Percentiles rank a stretch among this genome's conserved stretches.
Evolutionary conservation across 1,140 invertebrate species (phyloP).

Genomic region (Drosophila mauritiana): DNA sequence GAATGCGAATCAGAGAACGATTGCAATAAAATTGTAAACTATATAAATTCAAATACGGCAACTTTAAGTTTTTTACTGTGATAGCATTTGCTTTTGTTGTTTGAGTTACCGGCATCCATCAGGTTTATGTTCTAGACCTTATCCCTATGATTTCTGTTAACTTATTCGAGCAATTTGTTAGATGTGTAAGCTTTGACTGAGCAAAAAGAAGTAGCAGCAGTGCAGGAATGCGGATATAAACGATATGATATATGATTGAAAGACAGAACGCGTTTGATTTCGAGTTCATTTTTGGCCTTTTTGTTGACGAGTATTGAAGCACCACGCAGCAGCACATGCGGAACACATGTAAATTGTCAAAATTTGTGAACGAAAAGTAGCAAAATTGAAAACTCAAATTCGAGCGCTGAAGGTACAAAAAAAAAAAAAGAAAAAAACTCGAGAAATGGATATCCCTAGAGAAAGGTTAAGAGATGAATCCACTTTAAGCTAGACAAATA

Average conservation of each 20-base stretch:
- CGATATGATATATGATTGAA: constrained; percentile 12
- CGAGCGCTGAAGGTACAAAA: constrained; percentile 84
- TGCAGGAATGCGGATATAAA: constrained; percentile 14
- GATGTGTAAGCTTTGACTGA: constrained; percentile 79
- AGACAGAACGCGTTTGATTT: constrained; percentile 51
- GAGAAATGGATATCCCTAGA: constrained; percentile 28
- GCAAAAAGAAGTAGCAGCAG: constrained; percentile 24
- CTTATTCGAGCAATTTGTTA: constrained; percentile 63
- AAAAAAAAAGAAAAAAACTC: constrained; percentile 22
- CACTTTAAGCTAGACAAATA: constrained; percentile 55
- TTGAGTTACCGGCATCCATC: constrained; percentile 39
- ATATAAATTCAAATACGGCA: constrained; percentile 59
- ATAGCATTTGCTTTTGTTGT: constrained; percentile 77
- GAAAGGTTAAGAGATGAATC: constrained; percentile 25
- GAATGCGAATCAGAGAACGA: constrained; percentile 28
- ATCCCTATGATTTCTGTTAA: constrained; percentile 41
- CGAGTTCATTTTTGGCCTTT: constrained; percentile 44
- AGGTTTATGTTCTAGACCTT: constrained; percentile 31
- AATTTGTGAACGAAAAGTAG: constrained; percentile 51
- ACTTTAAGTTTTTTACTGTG: constrained; percentile 80
- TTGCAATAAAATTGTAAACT: constrained; percentile 60
- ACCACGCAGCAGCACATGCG: background rate
- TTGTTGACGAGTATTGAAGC: constrained; percentile 13
- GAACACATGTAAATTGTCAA: constrained; percentile 63
- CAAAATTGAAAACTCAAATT: constrained; percentile 69